Conservation (phyloP, 2,888 invertebrate species). For the Leistus spinibarbis region DNA sequence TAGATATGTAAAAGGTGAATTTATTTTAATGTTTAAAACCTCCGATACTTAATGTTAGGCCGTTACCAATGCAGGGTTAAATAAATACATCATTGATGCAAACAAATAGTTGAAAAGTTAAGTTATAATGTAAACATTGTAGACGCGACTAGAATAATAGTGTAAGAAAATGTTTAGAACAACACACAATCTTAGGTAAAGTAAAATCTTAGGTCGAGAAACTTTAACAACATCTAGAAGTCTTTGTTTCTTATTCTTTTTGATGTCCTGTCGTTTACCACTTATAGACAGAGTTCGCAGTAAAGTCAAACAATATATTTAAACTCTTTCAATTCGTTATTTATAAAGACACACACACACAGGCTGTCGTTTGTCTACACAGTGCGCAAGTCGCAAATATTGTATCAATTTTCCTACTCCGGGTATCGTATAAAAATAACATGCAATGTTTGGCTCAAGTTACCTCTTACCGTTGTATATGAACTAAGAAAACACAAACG, state of each 20-base stretch:
- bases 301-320: neutral
- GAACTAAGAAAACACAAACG: neutral
- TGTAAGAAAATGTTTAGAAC: too few relatives aligned
- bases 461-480: neutral
- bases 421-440: neutral
- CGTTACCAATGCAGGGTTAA: too few relatives aligned
- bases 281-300: neutral
- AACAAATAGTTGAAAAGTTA: too few relatives aligned
- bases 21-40: too few relatives aligned
- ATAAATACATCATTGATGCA: too few relatives aligned
- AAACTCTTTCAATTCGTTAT: neutral
- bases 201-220: neutral
- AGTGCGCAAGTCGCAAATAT: neutral
- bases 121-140: too few relatives aligned
- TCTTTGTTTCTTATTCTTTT: neutral
- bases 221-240: neutral
- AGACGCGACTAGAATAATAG: too few relatives aligned
- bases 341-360: neutral
- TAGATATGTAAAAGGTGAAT: too few relatives aligned
- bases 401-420: neutral
- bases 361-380: neutral
- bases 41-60: too few relatives aligned
- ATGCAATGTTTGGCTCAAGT: neutral
- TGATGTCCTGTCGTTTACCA: neutral
- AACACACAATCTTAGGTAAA: neutral